Base-by-base conservation (phyloP, 1,140 invertebrate species). In the Drosophila fuyamai region DNA sequence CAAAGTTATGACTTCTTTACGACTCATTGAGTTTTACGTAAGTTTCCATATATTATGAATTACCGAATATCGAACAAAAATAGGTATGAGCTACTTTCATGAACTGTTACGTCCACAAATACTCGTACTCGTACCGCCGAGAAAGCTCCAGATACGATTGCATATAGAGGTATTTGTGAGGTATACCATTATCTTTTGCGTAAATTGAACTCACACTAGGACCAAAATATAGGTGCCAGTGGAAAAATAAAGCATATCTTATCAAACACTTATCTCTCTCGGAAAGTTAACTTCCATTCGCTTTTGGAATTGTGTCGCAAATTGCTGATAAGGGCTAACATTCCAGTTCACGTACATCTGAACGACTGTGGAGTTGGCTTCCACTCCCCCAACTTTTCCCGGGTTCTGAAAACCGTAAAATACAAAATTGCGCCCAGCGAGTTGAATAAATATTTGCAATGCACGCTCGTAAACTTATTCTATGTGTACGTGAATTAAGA, bases 221-320 rank as follows among this genome's bases (percentile, higher is more conserved):
- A n/a, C 46, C 46, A 18, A 27, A 40, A 36, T 67, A 48, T 68
- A 47, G 41, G 66, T 66, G 36, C 43, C 67, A 55, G 63, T 68
- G 47, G 43, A 46, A 41, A 67, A 18, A 68, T 57, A 76, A 84
- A 76, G 50, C 81, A 84, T 84, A 84, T 84, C 81, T 85, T 85
- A 85, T 85, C 82, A 59, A 43, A 40, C 51, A 48, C 76, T 88
- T 86, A 86, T 83, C 83, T 57, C 14, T 29, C 60, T 68, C 61
- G 62, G 66, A 79, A 86, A 82, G 70, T 71, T 81, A 47, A 79
- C 58, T 79, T 85, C 76, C 79, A 86, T 82, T 79, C 62, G 59
- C 76, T 61, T 76, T 73, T 53, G 38, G 81, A 77, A 77, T 77
- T 84, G 85, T 85, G 81, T 74, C 81, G 63, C 46, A 88, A 85